Conservation (phyloP, 2,113 vertebrate genomes). For the Colistium nudipinnis region DNA sequence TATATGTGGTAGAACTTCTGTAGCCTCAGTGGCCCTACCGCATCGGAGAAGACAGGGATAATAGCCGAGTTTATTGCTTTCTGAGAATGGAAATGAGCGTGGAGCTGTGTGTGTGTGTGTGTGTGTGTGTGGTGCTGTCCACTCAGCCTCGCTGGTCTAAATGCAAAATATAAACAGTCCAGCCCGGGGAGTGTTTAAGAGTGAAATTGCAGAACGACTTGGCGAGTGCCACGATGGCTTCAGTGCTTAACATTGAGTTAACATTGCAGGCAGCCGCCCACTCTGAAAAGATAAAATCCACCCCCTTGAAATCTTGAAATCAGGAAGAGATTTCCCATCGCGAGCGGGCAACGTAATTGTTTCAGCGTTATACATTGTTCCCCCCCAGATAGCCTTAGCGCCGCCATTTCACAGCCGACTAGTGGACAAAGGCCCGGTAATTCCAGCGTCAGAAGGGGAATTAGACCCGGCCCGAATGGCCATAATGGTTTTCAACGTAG, state of each 20-base stretch:
- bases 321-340: slow-evolving; percentile 26
- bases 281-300: slow-evolving; percentile 1
- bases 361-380: slow-evolving; percentile 11
- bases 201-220: too few relatives aligned
- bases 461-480: slow-evolving; percentile 4
- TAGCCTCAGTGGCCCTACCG: too few relatives aligned
- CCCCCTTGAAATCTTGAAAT: slow-evolving; percentile 28
- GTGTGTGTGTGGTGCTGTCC: too few relatives aligned
- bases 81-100: too few relatives aligned
- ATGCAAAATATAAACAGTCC: background rate
- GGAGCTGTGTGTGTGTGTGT: too few relatives aligned
- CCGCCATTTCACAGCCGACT: slow-evolving; percentile 29
- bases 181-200: too few relatives aligned
- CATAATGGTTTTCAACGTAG: background rate
- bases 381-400: slow-evolving; percentile 8
- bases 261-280: background rate
- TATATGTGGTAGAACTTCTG: too few relatives aligned
- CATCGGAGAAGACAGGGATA: too few relatives aligned
- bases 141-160: background rate
- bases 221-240: too few relatives aligned
- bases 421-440: slow-evolving; percentile 22
- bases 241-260: too few relatives aligned
- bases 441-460: slow-evolving; percentile 1
- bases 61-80: too few relatives aligned
- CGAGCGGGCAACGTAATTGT: slow-evolving; percentile 21